These are phyloP conservation scores for Champsocephalus esox DNA, from an alignment of 2,797 vertebrate species.

Conservation along the genomic window DNA sequence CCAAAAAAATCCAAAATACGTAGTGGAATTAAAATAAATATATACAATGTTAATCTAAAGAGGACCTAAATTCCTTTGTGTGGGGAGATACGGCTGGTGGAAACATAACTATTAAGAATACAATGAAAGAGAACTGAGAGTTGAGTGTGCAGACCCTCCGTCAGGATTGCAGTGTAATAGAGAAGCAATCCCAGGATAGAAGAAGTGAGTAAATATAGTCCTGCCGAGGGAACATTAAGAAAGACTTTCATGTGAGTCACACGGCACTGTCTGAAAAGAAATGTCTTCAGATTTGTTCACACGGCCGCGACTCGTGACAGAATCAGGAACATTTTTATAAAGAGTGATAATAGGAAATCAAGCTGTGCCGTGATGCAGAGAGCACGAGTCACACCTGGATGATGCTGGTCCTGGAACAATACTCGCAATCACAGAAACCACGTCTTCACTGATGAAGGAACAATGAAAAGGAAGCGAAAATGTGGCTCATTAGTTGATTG, in stretches of 20 bases:
- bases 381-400: slow-evolving; percentile 2
- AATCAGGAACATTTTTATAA: neutral
- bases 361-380: neutral
- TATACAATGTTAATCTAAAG: neutral
- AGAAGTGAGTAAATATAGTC: neutral
- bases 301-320: neutral
- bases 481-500: neutral
- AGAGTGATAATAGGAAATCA: neutral
- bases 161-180: neutral
- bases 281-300: neutral
- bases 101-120: neutral
- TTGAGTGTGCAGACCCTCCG: neutral
- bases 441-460: neutral
- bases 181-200: neutral
- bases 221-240: too few relatives aligned
- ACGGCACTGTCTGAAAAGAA: neutral
- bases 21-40: neutral
- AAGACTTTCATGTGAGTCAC: neutral
- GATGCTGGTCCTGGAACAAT: slow-evolving; percentile 4
- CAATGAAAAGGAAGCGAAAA: neutral
- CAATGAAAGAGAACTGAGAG: neutral
- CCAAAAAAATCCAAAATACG: neutral
- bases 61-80: neutral
- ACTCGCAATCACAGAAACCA: slow-evolving; percentile 5
- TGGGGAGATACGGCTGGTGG: neutral